Conservation (phyloP, 2,888 invertebrate genomes). For the Lumbricus terrestris region DNA sequence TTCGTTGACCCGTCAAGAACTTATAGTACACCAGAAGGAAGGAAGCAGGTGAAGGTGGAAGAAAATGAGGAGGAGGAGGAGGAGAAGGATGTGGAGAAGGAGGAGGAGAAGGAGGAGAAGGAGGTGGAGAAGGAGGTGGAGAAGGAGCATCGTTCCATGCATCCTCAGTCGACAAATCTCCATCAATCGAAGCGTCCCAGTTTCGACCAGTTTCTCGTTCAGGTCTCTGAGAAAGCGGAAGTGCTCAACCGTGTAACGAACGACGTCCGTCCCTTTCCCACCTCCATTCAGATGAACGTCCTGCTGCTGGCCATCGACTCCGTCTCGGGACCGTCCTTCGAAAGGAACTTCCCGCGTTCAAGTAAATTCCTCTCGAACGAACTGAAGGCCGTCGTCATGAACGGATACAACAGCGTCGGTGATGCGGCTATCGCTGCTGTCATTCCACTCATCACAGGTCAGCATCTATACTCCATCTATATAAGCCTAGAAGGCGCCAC, state of each 20-base stretch:
- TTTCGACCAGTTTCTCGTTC: conserved; percentile 51
- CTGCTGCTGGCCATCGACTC: conserved; percentile 53
- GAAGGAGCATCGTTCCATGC: neutral
- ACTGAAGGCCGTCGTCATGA: conserved; percentile 45
- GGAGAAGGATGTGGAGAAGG: too few relatives aligned
- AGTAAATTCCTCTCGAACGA: conserved; percentile 45
- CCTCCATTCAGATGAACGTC: conserved; percentile 42
- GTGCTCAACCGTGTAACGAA: conserved; percentile 43
- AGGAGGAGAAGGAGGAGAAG: too few relatives aligned
- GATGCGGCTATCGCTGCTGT: conserved; percentile 51
- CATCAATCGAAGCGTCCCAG: conserved; percentile 32
- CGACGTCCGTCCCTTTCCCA: conserved; percentile 10
- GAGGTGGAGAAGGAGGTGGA: too few relatives aligned
- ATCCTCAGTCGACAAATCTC: neutral
- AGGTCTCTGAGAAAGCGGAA: conserved; percentile 45
- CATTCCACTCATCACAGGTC: conserved; percentile 53
- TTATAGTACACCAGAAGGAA: neutral
- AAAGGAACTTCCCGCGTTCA: conserved; percentile 48
- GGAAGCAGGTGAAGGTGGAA: too few relatives aligned
- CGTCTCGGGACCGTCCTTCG: conserved; percentile 50
- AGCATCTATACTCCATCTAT: neutral
- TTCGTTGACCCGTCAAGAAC: too few relatives aligned
- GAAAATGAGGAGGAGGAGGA: too few relatives aligned
- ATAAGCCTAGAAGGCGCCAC: too few relatives aligned
- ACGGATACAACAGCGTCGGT: conserved; percentile 55